These are phyloP conservation scores for Eupithecia dodoneata DNA, from an alignment of 2,888 invertebrate species.

Conservation along the genomic window DNA sequence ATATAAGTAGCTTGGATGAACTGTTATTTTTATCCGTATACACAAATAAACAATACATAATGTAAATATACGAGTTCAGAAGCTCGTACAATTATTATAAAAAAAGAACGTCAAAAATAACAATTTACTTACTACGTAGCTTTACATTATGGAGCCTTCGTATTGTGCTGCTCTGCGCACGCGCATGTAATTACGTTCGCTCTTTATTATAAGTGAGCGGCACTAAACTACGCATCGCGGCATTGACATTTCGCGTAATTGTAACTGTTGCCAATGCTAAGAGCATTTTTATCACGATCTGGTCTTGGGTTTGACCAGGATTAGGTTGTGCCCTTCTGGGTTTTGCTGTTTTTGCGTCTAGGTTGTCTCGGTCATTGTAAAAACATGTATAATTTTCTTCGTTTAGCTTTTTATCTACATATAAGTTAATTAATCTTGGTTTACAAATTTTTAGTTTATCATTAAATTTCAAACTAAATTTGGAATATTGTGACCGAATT, in stretches of 20 bases:
- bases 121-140: not conserved
- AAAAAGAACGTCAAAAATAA: not conserved
- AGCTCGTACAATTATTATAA: not conserved
- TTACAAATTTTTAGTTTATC: too few species aligned
- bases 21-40: not conserved
- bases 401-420: too few species aligned
- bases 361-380: too few species aligned
- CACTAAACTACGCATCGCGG: slow-evolving; percentile 32
- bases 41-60: not conserved
- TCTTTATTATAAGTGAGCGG: slow-evolving; percentile 37
- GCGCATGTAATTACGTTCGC: slow-evolving; percentile 17
- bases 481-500: too few species aligned
- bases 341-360: not conserved
- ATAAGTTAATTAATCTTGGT: too few species aligned
- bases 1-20: not conserved
- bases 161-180: slow-evolving; percentile 18
- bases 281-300: slow-evolving; percentile 19
- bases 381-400: too few species aligned
- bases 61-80: not conserved
- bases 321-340: slow-evolving; percentile 5
- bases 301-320: slow-evolving; percentile 16
- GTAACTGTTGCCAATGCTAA: slow-evolving; percentile 31
- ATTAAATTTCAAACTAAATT: too few species aligned
- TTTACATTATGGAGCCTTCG: not conserved
- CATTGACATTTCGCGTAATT: slow-evolving; percentile 39